phyloP scores from a whole-genome alignment of 2,797 vertebrate species.

The Uromys caudimaculatus region DNA sequence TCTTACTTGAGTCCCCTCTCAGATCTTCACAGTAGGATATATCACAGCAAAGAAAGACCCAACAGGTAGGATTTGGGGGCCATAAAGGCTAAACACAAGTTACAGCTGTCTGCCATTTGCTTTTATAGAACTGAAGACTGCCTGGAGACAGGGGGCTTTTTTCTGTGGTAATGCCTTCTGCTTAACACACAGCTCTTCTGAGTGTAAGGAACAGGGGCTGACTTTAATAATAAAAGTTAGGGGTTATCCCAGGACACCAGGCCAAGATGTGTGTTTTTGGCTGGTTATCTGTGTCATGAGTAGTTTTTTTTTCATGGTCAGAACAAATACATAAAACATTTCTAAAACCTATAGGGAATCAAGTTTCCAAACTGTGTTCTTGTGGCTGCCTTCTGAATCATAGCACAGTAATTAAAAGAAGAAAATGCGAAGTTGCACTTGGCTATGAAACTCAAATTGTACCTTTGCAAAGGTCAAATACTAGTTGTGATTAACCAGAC shows the following conservation, averaged over 20 bases:
- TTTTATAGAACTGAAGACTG: not conserved
- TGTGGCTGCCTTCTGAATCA: slow-evolving; percentile 62
- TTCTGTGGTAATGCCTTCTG: not conserved
- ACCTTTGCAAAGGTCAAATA: slow-evolving; percentile 68
- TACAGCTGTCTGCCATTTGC: not conserved
- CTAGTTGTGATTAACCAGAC: slow-evolving; percentile 66
- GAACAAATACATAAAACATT: slow-evolving; percentile 75
- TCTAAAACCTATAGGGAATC: slow-evolving; percentile 67
- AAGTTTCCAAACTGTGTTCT: slow-evolving; percentile 70
- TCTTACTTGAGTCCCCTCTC: not conserved
- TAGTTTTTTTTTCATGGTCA: slow-evolving; percentile 65
- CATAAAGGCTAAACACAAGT: not conserved
- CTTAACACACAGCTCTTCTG: not conserved
- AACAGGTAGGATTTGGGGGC: not conserved
- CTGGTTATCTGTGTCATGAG: slow-evolving; percentile 55
- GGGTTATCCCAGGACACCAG: slow-evolving; percentile 75
- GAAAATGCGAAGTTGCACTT: slow-evolving; percentile 43
- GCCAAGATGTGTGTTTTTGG: slow-evolving; percentile 51
- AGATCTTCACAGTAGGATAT: not conserved
- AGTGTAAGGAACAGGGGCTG: not conserved
- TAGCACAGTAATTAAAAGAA: slow-evolving; percentile 66
- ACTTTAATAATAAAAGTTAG: slow-evolving; percentile 56
- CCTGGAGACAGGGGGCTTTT: not conserved
- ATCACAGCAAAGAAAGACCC: not conserved
- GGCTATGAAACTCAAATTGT: slow-evolving; percentile 50